A percentile compares a stretch with the other conserved stretches of the same genome.
Evolutionary conservation across 2,888 invertebrate genomes (phyloP).

Genomic region (Hoplodrina ambigua): DNA sequence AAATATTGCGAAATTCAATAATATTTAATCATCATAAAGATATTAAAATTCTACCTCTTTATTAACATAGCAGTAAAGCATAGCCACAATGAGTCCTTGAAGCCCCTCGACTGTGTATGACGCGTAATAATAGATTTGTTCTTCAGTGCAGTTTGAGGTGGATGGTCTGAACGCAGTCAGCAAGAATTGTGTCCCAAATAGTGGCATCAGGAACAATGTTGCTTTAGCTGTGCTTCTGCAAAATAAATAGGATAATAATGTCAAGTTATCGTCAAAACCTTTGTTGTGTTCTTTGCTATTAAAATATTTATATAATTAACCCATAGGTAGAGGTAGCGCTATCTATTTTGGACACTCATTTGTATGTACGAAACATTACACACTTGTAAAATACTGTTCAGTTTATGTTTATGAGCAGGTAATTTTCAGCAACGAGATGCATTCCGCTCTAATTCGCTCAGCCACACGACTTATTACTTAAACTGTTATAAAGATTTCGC

Average conservation of each 20-base stretch:
- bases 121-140: constrained; percentile 91
- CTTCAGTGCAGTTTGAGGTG: constrained; percentile 85
- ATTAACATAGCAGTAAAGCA: constrained; percentile 92
- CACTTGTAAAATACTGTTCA: background rate
- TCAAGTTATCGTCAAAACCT: no score
- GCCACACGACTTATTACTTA: background rate
- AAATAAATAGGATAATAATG: constrained; percentile 47
- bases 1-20: constrained; percentile 5
- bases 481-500: background rate
- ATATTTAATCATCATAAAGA: background rate
- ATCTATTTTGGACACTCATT: background rate
- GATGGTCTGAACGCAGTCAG: constrained; percentile 90
- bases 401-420: background rate
- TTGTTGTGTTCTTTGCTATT: no score
- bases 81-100: constrained; percentile 91
- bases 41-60: constrained; percentile 87
- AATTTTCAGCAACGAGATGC: constrained; percentile 8
- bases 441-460: constrained; percentile 33
- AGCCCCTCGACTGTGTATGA: constrained; percentile 91
- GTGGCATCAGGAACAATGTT: constrained; percentile 92
- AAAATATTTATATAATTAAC: no score
- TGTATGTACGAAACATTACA: background rate
- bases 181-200: constrained; percentile 93
- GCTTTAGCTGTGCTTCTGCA: constrained; percentile 91
- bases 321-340: background rate